Conservation (phyloP, 2,888 invertebrate genomes). For the Lymantria dispar region DNA sequence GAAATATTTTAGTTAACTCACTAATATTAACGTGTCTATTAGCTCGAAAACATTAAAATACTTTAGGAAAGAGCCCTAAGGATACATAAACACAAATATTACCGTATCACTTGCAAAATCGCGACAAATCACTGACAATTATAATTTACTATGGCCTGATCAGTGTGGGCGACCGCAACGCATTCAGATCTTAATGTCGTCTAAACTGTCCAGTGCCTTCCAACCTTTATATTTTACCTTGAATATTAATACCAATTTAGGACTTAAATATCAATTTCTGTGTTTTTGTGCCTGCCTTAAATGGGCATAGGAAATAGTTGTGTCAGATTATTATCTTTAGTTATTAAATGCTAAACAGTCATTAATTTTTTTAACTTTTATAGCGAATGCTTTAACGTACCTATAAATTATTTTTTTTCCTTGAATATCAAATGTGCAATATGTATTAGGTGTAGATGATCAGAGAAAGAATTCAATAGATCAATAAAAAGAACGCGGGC, state of each 20-base stretch:
- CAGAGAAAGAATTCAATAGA: no score
- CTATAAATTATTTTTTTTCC: no score
- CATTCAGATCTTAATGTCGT: slow-evolving; percentile 33
- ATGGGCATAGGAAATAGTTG: neutral
- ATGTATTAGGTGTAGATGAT: no score
- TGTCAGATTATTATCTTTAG: neutral
- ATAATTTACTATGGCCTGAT: slow-evolving; percentile 31
- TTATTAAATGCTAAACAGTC: neutral
- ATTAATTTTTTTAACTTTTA: no score
- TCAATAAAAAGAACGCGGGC: no score
- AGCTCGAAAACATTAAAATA: no score
- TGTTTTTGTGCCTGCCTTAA: slow-evolving; percentile 5
- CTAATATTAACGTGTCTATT: no score
- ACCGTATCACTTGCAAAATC: neutral
- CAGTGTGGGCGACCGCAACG: slow-evolving; percentile 24
- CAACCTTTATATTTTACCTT: slow-evolving; percentile 25
- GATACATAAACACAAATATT: neutral
- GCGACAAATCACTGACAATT: slow-evolving; percentile 35
- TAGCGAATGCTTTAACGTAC: no score
- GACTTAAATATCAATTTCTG: slow-evolving; percentile 7
- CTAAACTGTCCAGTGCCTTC: slow-evolving; percentile 33
- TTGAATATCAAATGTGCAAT: no score
- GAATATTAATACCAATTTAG: slow-evolving; percentile 13
- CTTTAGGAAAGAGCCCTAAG: no score
- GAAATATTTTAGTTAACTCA: no score